These are phyloP conservation scores for Coregonus ussuriensis DNA, from an alignment of 2,797 vertebrate genomes.

Conservation along the genomic window DNA sequence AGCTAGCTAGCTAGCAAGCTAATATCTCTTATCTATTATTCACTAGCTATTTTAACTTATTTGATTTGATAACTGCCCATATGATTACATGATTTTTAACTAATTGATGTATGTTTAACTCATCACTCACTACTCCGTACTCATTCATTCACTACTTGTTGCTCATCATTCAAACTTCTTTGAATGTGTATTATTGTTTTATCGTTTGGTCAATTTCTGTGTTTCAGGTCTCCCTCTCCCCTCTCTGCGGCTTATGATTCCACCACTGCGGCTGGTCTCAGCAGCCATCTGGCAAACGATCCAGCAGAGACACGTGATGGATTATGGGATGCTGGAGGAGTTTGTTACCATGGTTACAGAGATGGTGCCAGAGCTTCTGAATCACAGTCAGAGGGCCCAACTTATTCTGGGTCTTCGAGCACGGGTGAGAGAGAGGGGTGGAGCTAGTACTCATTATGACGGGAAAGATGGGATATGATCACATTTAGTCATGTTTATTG, in stretches of 20 bases:
- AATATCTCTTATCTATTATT: no score
- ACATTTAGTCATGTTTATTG: not conserved
- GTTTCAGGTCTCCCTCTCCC: constrained; percentile 53
- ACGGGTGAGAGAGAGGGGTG: constrained; percentile 56
- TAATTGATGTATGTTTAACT: not conserved
- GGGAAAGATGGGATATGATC: not conserved
- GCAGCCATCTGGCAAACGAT: constrained; percentile 79
- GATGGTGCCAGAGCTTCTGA: constrained; percentile 69
- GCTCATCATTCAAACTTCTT: not conserved
- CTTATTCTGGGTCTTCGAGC: constrained; percentile 75
- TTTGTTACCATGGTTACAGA: constrained; percentile 70
- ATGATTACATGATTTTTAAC: no score
- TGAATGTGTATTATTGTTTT: not conserved
- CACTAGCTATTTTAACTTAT: no score
- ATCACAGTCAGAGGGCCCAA: constrained; percentile 63
- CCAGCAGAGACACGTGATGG: constrained; percentile 64
- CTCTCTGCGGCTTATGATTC: constrained; percentile 59
- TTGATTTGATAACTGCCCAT: no score
- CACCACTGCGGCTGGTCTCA: constrained; percentile 70
- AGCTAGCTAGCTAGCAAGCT: no score
- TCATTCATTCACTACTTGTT: not conserved
- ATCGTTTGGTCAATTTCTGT: not conserved
- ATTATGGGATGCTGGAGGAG: constrained; percentile 74
- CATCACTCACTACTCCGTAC: not conserved
- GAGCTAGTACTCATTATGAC: constrained; percentile 1